These are phyloP conservation scores for Calcarius ornatus DNA, from an alignment of 2,113 vertebrate genomes.

Conservation along the genomic window DNA sequence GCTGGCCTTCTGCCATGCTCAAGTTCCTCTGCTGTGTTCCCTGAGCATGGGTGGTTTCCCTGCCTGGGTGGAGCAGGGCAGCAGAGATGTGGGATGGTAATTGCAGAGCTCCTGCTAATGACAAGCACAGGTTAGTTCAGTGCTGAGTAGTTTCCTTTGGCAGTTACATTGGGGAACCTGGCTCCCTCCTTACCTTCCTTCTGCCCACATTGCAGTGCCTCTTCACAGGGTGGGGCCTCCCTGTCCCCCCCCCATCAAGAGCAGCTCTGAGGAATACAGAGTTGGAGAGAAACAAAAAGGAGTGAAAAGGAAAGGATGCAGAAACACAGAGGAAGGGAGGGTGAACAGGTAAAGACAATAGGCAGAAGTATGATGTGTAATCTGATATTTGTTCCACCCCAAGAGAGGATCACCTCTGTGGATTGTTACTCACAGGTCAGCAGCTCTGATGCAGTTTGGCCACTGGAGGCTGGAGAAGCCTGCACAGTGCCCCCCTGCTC, in stretches of 20 bases:
- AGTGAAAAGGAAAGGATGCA: not conserved
- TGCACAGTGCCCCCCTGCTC: not conserved
- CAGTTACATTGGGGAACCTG: not conserved
- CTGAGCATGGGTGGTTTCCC: not conserved
- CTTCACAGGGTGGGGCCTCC: not conserved
- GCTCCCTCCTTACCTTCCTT: not conserved
- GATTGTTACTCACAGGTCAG: not conserved
- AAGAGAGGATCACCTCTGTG: not conserved
- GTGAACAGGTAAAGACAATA: not conserved
- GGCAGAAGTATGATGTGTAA: not conserved
- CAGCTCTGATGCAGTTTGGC: not conserved
- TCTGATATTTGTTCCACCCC: not conserved
- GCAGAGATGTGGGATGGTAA: not conserved
- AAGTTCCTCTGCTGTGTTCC: not conserved
- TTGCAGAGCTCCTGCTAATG: not conserved
- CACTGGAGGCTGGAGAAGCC: not conserved
- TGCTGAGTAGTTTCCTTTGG: not conserved
- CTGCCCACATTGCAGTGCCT: not conserved
- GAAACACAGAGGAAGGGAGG: not conserved
- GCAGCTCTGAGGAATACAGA: not conserved
- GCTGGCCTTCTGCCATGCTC: not conserved
- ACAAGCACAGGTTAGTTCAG: not conserved
- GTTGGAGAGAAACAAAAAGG: not conserved
- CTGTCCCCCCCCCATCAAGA: not conserved
- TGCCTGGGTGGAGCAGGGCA: not conserved